Percentiles rank a stretch among this genome's conserved stretches.
Evolutionary conservation across 1,140 invertebrate genomes (phyloP).

Genomic region (Arctopsyche grandis): DNA sequence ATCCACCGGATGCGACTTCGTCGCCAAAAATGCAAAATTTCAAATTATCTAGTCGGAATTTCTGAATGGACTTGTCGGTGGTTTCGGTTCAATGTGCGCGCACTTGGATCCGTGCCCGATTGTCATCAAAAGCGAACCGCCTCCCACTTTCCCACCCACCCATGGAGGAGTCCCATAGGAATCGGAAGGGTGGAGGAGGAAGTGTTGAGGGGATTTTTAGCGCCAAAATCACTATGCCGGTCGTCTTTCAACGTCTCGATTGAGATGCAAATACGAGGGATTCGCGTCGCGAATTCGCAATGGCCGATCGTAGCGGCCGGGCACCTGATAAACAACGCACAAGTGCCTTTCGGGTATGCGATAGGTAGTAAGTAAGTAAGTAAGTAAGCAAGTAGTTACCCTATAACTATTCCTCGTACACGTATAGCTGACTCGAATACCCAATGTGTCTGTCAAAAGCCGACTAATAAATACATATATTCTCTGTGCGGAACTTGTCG

Average conservation of each 20-base stretch:
- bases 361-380: background rate
- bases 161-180: background rate
- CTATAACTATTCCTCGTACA: no score
- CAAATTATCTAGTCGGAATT: no score
- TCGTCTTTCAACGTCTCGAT: slow-evolving; percentile 19
- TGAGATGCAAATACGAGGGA: slow-evolving; percentile 21
- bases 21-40: no score
- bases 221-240: slow-evolving; percentile 17
- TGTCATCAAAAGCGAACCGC: background rate
- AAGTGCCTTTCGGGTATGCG: background rate
- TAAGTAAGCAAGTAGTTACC: no score
- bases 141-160: background rate
- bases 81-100: background rate
- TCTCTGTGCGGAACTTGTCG: no score
- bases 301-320: background rate
- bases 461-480: no score
- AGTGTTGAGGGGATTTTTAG: background rate
- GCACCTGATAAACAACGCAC: background rate
- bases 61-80: no score
- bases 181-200: background rate
- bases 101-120: background rate
- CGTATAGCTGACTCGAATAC: no score
- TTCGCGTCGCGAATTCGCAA: slow-evolving; percentile 15
- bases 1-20: no score
- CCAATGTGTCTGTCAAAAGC: no score